Percentiles rank a stretch among this genome's conserved stretches.
phyloP scores from a whole-genome alignment of 2,888 invertebrate species.

The Lycophotia porphyrea region DNA sequence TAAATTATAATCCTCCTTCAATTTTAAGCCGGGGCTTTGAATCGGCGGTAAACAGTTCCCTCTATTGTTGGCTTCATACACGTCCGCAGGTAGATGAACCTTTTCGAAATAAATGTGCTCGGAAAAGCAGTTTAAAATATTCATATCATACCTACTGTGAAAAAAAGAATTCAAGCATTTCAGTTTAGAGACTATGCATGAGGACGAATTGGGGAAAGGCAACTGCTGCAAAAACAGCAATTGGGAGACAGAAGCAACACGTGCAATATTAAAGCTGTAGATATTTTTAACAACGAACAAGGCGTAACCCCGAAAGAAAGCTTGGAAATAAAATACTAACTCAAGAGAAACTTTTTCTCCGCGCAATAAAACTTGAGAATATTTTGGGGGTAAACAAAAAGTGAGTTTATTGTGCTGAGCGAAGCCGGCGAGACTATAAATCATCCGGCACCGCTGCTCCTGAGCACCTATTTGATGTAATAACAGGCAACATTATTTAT shows the following conservation, averaged over 20 bases:
- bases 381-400: slow-evolving; percentile 70
- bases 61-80: slow-evolving; percentile 38
- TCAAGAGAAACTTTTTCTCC: slow-evolving; percentile 56
- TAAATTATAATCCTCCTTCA: slow-evolving; percentile 66
- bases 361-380: slow-evolving; percentile 63
- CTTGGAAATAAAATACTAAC: slow-evolving; percentile 59
- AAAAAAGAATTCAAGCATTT: slow-evolving; percentile 27
- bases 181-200: slow-evolving; percentile 44
- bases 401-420: slow-evolving; percentile 73
- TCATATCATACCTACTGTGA: not conserved
- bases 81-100: slow-evolving; percentile 11
- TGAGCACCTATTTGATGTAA: slow-evolving; percentile 83
- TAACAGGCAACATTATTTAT: slow-evolving; percentile 80
- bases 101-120: slow-evolving; percentile 25
- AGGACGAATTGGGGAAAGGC: not conserved
- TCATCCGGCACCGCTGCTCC: slow-evolving; percentile 78
- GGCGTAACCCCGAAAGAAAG: slow-evolving; percentile 28
- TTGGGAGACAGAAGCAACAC: slow-evolving; percentile 18
- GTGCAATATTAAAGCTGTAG: slow-evolving; percentile 25
- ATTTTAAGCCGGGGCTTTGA: slow-evolving; percentile 61
- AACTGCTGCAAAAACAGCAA: not conserved
- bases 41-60: slow-evolving; percentile 46
- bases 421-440: slow-evolving; percentile 72
- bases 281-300: slow-evolving; percentile 35
- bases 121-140: slow-evolving; percentile 29